phyloP scores from a whole-genome alignment of 1,140 invertebrate species.

The Plutomurus gul region DNA sequence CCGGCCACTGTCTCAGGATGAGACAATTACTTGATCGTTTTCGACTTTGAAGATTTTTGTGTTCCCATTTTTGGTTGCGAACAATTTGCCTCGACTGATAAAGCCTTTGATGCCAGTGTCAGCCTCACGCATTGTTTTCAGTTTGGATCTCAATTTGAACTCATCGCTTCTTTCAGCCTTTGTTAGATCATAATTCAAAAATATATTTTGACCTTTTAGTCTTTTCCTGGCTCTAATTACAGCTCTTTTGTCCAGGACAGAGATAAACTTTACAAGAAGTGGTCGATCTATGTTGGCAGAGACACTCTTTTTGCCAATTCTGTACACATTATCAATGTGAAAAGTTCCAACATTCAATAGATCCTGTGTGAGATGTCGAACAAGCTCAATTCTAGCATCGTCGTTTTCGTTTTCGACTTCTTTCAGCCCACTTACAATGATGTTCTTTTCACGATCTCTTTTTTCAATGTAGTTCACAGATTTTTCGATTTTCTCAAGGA shows the following conservation, averaged over 20 bases:
- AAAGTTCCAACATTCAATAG: too few relatives aligned
- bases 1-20: neutral
- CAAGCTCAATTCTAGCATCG: too few relatives aligned
- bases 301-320: neutral
- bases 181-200: neutral
- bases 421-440: too few relatives aligned
- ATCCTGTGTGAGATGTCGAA: too few relatives aligned
- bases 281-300: neutral
- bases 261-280: neutral
- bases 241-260: neutral
- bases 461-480: too few relatives aligned
- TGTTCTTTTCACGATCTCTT: too few relatives aligned
- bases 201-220: neutral
- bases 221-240: neutral
- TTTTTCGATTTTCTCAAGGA: too few relatives aligned
- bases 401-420: too few relatives aligned
- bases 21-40: neutral
- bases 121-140: neutral
- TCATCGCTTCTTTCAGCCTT: neutral
- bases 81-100: neutral
- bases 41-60: neutral
- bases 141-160: neutral
- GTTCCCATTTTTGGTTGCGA: neutral
- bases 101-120: neutral
- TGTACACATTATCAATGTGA: neutral